Conservation (phyloP, 2,888 invertebrate species). For the Agrochola macilenta region DNA sequence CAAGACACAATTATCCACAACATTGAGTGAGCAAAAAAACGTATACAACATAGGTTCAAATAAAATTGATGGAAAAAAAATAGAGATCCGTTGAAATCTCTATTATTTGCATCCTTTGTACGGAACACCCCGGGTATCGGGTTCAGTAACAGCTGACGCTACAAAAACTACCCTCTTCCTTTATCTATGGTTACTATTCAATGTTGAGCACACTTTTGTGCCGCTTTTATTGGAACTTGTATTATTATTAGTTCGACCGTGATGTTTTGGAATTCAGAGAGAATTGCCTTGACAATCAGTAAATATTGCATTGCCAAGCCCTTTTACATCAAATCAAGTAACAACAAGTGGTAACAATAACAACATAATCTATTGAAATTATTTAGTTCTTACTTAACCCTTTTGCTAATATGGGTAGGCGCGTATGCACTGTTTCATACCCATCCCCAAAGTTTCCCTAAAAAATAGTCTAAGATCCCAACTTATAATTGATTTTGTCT, state of each 20-base stretch:
- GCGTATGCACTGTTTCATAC: not conserved
- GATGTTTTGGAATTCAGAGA: conserved; percentile 14
- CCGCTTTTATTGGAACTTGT: conserved; percentile 29
- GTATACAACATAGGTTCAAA: not conserved
- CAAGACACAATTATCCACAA: conserved; percentile 8
- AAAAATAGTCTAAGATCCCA: not conserved
- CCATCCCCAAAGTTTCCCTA: not conserved
- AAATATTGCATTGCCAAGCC: not conserved
- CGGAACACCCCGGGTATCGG: conserved; percentile 71
- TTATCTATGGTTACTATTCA: conserved; percentile 74
- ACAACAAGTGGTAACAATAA: not conserved
- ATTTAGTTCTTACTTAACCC: not conserved
- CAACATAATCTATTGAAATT: not conserved
- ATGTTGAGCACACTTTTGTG: conserved; percentile 63
- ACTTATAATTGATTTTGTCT: not conserved
- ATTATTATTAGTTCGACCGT: conserved; percentile 32
- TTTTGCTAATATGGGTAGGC: not conserved
- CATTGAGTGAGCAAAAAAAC: conserved; percentile 1
- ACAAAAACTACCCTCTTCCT: conserved; percentile 82
- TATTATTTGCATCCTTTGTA: conserved; percentile 74
- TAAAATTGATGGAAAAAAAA: conserved; percentile 21
- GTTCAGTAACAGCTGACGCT: conserved; percentile 85
- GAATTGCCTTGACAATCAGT: not conserved
- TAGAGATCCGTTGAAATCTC: conserved; percentile 69
- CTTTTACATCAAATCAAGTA: not conserved